Evolutionary conservation across 2,888 invertebrate genomes (phyloP).

Genomic region (Agrotis exclamationis): DNA sequence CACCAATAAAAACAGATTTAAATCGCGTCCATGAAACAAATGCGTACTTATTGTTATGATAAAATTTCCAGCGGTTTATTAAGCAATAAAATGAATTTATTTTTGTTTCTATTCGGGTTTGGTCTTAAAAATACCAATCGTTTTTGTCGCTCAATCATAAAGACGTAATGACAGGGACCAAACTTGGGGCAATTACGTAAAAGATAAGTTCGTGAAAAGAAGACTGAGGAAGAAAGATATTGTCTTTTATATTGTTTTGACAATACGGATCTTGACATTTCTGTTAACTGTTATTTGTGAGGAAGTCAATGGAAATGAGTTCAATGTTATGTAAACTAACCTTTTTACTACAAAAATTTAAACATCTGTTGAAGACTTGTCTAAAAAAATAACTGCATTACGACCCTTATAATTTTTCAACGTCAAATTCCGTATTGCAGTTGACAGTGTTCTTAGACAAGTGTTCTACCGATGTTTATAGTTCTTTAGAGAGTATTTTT

Average conservation of each 20-base stretch:
- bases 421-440: too few species aligned
- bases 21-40: slow-evolving; percentile 35
- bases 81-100: slow-evolving; percentile 49
- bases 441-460: too few species aligned
- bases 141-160: slow-evolving; percentile 45
- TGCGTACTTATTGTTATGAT: slow-evolving; percentile 53
- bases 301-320: neutral
- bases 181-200: slow-evolving; percentile 55
- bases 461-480: too few species aligned
- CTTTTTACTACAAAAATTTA: too few species aligned
- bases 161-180: slow-evolving; percentile 40
- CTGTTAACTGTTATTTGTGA: slow-evolving; percentile 14
- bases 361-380: too few species aligned
- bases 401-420: too few species aligned
- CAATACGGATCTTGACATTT: slow-evolving; percentile 1
- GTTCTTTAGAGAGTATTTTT: too few species aligned
- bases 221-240: slow-evolving; percentile 38
- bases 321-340: neutral
- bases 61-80: slow-evolving; percentile 47
- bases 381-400: too few species aligned
- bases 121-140: slow-evolving; percentile 36
- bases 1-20: slow-evolving; percentile 54
- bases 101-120: slow-evolving; percentile 15
- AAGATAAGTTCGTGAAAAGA: slow-evolving; percentile 42
- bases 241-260: slow-evolving; percentile 41